Evolutionary conservation across 23 tunicate species (phyloP).

Genomic region (Halocynthia roretzi): DNA sequence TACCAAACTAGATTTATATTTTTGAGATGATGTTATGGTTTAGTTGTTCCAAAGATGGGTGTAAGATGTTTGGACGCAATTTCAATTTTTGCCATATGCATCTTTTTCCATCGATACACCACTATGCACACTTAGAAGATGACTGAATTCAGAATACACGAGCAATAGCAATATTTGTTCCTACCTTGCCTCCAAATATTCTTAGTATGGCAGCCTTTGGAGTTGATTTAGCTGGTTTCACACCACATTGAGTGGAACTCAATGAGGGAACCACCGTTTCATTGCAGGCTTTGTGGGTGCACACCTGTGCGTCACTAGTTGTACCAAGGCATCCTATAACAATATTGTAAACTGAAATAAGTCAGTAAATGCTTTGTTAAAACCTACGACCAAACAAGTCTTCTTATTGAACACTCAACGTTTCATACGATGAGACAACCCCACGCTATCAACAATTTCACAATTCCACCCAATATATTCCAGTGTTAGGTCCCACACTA

Average conservation of each 20-base stretch:
- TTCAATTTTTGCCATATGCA: too few relatives aligned
- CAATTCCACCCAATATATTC: too few relatives aligned
- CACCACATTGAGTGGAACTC: constrained; percentile 25
- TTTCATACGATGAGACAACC: too few relatives aligned
- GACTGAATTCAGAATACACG: too few relatives aligned
- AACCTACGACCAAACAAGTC: neutral
- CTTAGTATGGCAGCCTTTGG: constrained; percentile 1
- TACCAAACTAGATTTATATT: too few relatives aligned
- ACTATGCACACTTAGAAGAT: too few relatives aligned
- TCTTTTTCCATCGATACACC: too few relatives aligned
- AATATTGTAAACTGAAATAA: neutral
- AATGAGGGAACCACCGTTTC: neutral
- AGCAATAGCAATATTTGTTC: neutral
- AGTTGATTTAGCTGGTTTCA: neutral
- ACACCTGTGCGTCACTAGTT: neutral
- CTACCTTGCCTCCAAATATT: constrained; percentile 51
- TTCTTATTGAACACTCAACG: neutral
- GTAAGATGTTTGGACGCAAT: too few relatives aligned
- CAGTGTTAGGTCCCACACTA: too few relatives aligned
- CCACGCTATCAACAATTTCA: too few relatives aligned
- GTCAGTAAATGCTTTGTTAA: neutral
- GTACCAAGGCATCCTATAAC: constrained; percentile 32
- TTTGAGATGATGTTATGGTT: too few relatives aligned
- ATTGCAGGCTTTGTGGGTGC: constrained; percentile 16
- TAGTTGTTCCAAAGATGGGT: too few relatives aligned